These are phyloP conservation scores for Ptiloglossa arizonensis DNA, from an alignment of 1,140 invertebrate genomes.

Conservation along the genomic window DNA sequence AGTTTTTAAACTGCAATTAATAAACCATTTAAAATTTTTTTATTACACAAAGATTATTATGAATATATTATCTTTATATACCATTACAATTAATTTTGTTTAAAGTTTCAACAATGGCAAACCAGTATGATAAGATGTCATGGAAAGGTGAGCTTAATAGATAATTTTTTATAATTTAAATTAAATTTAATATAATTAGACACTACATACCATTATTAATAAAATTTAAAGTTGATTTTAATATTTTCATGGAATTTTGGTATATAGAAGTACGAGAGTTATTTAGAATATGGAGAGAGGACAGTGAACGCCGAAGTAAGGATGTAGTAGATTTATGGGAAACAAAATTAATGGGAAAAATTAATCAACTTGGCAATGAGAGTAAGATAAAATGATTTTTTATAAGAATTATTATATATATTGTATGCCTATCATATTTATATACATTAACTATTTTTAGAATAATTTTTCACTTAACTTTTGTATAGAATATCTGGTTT, in stretches of 20 bases:
- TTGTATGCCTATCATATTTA: too few species aligned
- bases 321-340: constrained; percentile 95
- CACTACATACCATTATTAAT: background rate
- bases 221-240: constrained; percentile 6
- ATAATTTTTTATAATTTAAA: constrained; percentile 39
- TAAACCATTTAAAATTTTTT: background rate
- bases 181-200: background rate
- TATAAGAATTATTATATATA: constrained; percentile 37
- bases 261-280: constrained; percentile 90
- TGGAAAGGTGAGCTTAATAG: constrained; percentile 80
- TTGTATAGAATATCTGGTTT: constrained; percentile 89
- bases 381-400: constrained; percentile 83
- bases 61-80: background rate
- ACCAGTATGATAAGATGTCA: constrained; percentile 80
- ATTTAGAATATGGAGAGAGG: constrained; percentile 94
- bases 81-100: background rate
- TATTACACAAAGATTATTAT: background rate
- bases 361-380: constrained; percentile 95
- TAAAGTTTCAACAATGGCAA: constrained; percentile 75
- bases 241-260: constrained; percentile 28
- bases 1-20: too few species aligned
- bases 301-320: constrained; percentile 93
- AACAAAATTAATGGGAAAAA: constrained; percentile 86
- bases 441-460: background rate
- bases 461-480: constrained; percentile 45